phyloP scores from a whole-genome alignment of 2,113 vertebrate genomes.

The Symphodus melops region DNA sequence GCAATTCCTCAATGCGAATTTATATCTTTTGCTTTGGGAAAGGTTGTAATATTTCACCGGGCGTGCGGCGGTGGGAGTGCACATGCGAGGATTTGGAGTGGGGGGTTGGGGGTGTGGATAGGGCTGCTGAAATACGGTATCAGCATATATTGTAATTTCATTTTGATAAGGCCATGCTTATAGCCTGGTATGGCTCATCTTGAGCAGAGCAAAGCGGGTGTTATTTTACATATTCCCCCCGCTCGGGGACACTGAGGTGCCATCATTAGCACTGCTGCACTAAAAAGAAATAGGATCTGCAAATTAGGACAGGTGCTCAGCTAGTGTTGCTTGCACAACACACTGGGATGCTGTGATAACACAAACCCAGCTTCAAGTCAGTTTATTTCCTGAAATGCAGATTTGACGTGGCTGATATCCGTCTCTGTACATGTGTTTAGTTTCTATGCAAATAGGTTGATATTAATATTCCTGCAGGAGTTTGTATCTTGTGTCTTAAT shows the following conservation, averaged over 20 bases:
- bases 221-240: constrained; percentile 79
- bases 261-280: constrained; percentile 76
- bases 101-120: constrained; percentile 35
- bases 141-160: constrained; percentile 89
- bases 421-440: constrained; percentile 38
- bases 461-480: constrained; percentile 53
- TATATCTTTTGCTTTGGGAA: constrained; percentile 88
- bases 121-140: constrained; percentile 80
- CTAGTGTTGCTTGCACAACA: constrained; percentile 53
- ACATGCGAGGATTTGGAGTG: constrained; percentile 62
- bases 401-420: constrained; percentile 54
- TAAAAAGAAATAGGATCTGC: constrained; percentile 78
- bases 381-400: constrained; percentile 76
- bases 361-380: constrained; percentile 66
- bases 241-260: constrained; percentile 69
- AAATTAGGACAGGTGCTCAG: constrained; percentile 77
- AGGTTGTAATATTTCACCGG: constrained; percentile 88
- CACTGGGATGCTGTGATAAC: constrained; percentile 73
- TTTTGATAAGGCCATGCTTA: constrained; percentile 86
- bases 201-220: constrained; percentile 59
- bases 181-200: constrained; percentile 72
- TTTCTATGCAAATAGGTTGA: constrained; percentile 57
- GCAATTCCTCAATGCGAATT: constrained; percentile 87
- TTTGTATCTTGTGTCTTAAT: constrained; percentile 45
- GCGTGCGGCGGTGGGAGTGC: constrained; percentile 71